Conservation (phyloP, 2,888 invertebrate species). For the Ectemnius continuus region DNA sequence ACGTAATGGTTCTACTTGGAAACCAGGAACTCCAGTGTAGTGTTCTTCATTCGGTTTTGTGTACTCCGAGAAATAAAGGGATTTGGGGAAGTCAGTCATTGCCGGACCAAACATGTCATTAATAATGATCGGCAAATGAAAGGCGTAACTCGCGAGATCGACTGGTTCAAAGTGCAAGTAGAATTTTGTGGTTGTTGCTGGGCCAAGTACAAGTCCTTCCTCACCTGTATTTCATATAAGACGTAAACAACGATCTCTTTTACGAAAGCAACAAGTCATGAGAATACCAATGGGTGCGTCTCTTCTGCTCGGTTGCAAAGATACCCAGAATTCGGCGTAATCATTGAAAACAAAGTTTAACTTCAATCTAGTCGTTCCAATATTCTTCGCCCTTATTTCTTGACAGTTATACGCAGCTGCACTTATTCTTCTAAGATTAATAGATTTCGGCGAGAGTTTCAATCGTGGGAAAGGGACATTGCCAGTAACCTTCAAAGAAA, state of each 20-base stretch:
- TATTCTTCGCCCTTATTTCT: slow-evolving; percentile 69
- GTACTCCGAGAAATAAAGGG: slow-evolving; percentile 51
- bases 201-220: slow-evolving; percentile 49
- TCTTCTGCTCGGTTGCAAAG: slow-evolving; percentile 41
- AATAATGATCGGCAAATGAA: slow-evolving; percentile 81
- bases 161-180: slow-evolving; percentile 76
- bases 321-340: slow-evolving; percentile 73
- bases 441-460: slow-evolving; percentile 78
- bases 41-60: slow-evolving; percentile 39
- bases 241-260: not conserved
- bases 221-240: slow-evolving; percentile 18
- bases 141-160: slow-evolving; percentile 79
- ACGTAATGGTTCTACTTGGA: slow-evolving; percentile 27
- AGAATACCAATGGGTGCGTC: slow-evolving; percentile 40
- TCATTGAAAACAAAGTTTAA: slow-evolving; percentile 71
- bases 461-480: slow-evolving; percentile 76
- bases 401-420: slow-evolving; percentile 68
- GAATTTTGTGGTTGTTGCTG: slow-evolving; percentile 67
- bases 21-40: slow-evolving; percentile 22
- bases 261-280: not conserved
- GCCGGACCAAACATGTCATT: slow-evolving; percentile 82
- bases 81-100: slow-evolving; percentile 65
- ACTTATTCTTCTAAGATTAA: slow-evolving; percentile 79
- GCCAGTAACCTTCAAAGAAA: slow-evolving; percentile 54
- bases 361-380: slow-evolving; percentile 59